These are phyloP conservation scores for Ophiothrix spiculata DNA, from an alignment of 35 echinoderm and acorn worm genomes.

Conservation along the genomic window DNA sequence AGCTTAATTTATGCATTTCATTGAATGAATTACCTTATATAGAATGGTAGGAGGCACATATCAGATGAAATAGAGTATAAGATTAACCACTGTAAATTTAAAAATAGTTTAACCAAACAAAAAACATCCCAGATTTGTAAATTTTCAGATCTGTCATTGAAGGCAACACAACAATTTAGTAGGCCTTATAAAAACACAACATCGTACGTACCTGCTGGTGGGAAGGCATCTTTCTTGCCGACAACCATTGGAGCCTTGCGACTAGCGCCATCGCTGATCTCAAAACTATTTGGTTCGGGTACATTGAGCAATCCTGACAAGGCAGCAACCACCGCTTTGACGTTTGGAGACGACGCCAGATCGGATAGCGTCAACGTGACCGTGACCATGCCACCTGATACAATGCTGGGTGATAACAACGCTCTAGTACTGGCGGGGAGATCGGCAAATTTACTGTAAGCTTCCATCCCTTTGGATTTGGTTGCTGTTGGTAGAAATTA, in stretches of 20 bases:
- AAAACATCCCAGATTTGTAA: no score
- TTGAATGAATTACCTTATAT: no score
- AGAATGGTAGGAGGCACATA: no score
- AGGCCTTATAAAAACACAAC: no score
- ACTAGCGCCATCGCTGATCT: slow-evolving; percentile 33
- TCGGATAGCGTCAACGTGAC: slow-evolving; percentile 58
- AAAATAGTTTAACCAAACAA: no score
- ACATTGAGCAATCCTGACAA: slow-evolving; percentile 69
- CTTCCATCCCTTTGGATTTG: not conserved
- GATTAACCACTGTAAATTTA: no score
- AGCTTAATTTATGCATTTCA: no score
- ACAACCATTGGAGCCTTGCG: slow-evolving; percentile 27
- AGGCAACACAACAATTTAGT: no score
- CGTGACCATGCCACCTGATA: slow-evolving; percentile 19
- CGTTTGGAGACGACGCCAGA: slow-evolving; percentile 49
- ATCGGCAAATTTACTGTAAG: not conserved
- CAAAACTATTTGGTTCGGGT: slow-evolving; percentile 62
- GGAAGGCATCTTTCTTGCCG: not conserved
- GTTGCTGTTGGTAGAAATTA: no score
- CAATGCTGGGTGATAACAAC: not conserved
- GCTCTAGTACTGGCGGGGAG: not conserved
- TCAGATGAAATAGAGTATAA: no score
- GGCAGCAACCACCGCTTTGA: slow-evolving; percentile 65
- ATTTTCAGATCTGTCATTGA: no score
- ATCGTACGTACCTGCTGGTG: slow-evolving; percentile 19